Evolutionary conservation across 2,888 invertebrate species (phyloP).

Genomic region (Lepidocyrtoides sp.): DNA sequence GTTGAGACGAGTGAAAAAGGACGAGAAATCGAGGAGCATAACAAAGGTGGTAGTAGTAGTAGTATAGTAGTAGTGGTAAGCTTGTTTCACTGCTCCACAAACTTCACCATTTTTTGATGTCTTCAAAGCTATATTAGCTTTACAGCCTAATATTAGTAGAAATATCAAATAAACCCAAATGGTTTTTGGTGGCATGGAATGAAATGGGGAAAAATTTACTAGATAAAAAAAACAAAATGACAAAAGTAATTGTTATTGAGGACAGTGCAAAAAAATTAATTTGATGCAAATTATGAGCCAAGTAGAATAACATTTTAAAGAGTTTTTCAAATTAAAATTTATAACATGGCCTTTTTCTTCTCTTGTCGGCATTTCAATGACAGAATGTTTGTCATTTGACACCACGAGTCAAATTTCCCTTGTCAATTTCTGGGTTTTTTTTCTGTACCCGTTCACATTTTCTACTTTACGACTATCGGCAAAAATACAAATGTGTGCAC

Average conservation of each 20-base stretch:
- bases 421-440: too few relatives aligned
- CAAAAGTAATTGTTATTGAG: background rate
- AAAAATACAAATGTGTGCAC: too few relatives aligned
- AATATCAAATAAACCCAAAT: background rate
- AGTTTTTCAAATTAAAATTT: background rate
- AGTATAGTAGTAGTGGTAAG: too few relatives aligned
- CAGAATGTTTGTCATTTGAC: background rate
- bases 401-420: background rate
- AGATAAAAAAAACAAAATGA: background rate
- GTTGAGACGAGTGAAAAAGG: background rate
- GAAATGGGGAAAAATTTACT: background rate
- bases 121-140: background rate
- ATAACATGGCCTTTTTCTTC: background rate
- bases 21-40: background rate
- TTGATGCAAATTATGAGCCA: background rate
- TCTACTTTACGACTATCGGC: too few relatives aligned
- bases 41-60: too few relatives aligned
- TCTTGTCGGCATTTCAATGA: background rate
- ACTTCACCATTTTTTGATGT: background rate
- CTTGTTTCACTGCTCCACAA: background rate
- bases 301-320: background rate
- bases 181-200: conserved; percentile 2
- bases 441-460: too few relatives aligned
- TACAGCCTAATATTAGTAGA: background rate
- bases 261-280: conserved; percentile 13